Evolutionary conservation across 2,888 invertebrate species (phyloP).

Genomic region (Chymomyza procnemis): DNA sequence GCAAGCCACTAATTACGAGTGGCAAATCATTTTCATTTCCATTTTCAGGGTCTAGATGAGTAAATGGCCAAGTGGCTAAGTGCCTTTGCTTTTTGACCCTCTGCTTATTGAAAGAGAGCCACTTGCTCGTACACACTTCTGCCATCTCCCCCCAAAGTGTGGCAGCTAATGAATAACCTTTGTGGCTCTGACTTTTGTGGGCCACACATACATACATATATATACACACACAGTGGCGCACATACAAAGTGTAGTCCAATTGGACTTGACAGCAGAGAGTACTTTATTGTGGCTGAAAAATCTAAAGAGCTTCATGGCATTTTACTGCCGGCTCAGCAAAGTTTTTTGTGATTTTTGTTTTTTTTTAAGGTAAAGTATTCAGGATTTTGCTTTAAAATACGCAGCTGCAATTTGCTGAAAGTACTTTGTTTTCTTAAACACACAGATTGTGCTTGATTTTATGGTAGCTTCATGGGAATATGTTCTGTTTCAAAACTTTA

Average conservation of each 20-base stretch:
- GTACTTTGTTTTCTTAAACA: too few species aligned
- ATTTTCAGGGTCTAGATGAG: background rate
- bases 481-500: too few species aligned
- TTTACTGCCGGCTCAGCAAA: background rate
- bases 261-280: background rate
- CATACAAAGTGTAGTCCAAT: background rate
- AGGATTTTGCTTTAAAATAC: too few species aligned
- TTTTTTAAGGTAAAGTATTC: background rate
- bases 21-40: constrained; percentile 22
- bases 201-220: background rate
- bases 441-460: too few species aligned
- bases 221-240: background rate
- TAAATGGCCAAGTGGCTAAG: background rate
- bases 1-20: constrained; percentile 46
- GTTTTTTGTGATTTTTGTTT: too few species aligned
- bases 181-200: constrained; percentile 14
- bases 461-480: too few species aligned
- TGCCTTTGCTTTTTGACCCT: background rate
- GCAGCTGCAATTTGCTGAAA: too few species aligned
- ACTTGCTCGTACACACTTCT: background rate
- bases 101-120: background rate
- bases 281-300: background rate
- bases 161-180: constrained; percentile 29
- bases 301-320: background rate
- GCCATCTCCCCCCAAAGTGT: constrained; percentile 16